Percentiles rank a stretch among this genome's conserved stretches.
Evolutionary conservation across 1,140 invertebrate genomes (phyloP).

Genomic region (Amyelois transitella): DNA sequence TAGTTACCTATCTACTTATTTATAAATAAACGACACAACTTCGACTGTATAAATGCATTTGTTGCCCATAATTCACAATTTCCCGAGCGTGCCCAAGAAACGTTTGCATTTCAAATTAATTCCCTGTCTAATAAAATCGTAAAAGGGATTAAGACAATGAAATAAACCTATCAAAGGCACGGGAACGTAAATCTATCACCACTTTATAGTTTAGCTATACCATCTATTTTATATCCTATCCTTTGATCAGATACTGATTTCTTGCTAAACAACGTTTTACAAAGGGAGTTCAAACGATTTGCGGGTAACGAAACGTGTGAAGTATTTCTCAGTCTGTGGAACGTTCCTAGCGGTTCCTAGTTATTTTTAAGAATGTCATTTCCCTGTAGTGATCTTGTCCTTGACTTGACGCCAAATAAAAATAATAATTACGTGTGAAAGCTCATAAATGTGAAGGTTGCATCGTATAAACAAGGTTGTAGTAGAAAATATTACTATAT

Average conservation of each 20-base stretch:
- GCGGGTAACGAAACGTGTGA: neutral
- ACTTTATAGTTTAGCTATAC: conserved; percentile 20
- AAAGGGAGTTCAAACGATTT: conserved; percentile 1
- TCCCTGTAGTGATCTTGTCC: conserved; percentile 16
- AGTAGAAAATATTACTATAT: neutral
- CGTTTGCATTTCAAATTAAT: neutral
- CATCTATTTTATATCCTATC: conserved; percentile 1
- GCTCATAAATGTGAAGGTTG: neutral
- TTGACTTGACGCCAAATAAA: conserved; percentile 14
- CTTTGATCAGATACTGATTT: conserved; percentile 20
- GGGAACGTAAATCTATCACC: conserved; percentile 10
- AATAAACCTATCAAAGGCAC: conserved; percentile 1
- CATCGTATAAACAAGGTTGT: neutral
- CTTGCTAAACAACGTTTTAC: conserved; percentile 10
- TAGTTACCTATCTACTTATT: too few species aligned
- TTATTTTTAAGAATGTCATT: conserved; percentile 17
- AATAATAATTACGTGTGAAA: conserved; percentile 9
- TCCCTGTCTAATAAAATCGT: conserved; percentile 1
- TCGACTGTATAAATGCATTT: too few species aligned
- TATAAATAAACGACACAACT: too few species aligned
- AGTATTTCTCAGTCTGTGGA: conserved; percentile 1
- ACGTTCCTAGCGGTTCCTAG: conserved; percentile 5
- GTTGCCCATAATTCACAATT: neutral
- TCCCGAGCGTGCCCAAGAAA: neutral
- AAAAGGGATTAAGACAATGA: conserved; percentile 11